Evolutionary conservation across 2,797 vertebrate species (phyloP).

Genomic region (Australoheros facetus): DNA sequence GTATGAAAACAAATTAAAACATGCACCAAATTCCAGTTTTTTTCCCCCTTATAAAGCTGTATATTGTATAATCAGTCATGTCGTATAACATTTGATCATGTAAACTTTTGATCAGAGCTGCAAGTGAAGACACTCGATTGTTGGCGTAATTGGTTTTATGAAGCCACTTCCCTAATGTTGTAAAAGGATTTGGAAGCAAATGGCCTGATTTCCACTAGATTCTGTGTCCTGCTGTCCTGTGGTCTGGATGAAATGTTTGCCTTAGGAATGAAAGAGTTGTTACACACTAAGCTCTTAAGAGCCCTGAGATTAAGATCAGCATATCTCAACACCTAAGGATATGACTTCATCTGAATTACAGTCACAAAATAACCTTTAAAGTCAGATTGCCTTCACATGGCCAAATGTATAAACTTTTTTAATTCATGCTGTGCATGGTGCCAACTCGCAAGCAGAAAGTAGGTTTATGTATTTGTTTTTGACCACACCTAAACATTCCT

Average conservation of each 20-base stretch:
- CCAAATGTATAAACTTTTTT: neutral
- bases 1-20: neutral
- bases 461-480: conserved; percentile 53
- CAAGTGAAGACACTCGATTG: neutral
- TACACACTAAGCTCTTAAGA: neutral
- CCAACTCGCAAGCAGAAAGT: neutral
- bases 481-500: conserved; percentile 45
- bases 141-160: neutral
- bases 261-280: neutral
- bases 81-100: neutral
- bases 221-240: neutral
- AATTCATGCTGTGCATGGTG: neutral
- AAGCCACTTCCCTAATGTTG: neutral
- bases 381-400: neutral
- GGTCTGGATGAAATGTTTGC: neutral
- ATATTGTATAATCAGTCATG: neutral
- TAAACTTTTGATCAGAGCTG: neutral
- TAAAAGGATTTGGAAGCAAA: neutral
- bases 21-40: neutral
- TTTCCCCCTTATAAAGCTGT: neutral
- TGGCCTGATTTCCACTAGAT: neutral
- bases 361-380: neutral
- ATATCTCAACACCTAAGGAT: neutral
- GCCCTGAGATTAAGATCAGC: neutral
- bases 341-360: neutral